These are phyloP conservation scores for Philonicus albiceps DNA, from an alignment of 2,888 invertebrate genomes.

Conservation along the genomic window DNA sequence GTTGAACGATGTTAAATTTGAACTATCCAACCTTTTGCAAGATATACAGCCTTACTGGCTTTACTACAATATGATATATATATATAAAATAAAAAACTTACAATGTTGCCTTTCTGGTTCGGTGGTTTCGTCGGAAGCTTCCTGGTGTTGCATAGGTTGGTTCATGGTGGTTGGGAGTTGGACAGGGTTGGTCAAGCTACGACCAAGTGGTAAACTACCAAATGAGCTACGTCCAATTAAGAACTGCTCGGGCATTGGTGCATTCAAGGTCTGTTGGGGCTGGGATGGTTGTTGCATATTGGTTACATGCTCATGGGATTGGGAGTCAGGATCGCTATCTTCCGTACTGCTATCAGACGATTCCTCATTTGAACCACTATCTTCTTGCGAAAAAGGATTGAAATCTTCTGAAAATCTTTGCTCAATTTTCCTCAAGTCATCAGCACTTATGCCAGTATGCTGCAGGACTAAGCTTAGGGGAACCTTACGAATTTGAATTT, in stretches of 20 bases:
- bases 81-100: constrained; percentile 64
- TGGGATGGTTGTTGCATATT: constrained; percentile 53
- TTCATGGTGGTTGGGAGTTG: constrained; percentile 66
- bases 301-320: constrained; percentile 29
- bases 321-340: constrained; percentile 55
- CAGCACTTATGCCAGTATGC: constrained; percentile 62
- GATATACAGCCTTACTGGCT: not conserved
- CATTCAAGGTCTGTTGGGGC: constrained; percentile 59
- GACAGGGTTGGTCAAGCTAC: constrained; percentile 63
- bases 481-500: constrained; percentile 59
- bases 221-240: constrained; percentile 62
- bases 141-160: constrained; percentile 65
- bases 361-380: constrained; percentile 52
- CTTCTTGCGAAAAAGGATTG: constrained; percentile 58
- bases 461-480: constrained; percentile 61
- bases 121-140: constrained; percentile 66
- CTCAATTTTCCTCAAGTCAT: constrained; percentile 63
- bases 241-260: constrained; percentile 60
- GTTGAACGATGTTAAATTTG: too few species aligned
- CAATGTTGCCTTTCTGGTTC: constrained; percentile 74
- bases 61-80: too few species aligned
- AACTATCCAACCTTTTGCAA: too few species aligned
- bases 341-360: constrained; percentile 55
- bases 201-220: constrained; percentile 62
- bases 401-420: constrained; percentile 61